Conservation (phyloP, 2,797 vertebrate genomes). For the Sebastes variabilis region DNA sequence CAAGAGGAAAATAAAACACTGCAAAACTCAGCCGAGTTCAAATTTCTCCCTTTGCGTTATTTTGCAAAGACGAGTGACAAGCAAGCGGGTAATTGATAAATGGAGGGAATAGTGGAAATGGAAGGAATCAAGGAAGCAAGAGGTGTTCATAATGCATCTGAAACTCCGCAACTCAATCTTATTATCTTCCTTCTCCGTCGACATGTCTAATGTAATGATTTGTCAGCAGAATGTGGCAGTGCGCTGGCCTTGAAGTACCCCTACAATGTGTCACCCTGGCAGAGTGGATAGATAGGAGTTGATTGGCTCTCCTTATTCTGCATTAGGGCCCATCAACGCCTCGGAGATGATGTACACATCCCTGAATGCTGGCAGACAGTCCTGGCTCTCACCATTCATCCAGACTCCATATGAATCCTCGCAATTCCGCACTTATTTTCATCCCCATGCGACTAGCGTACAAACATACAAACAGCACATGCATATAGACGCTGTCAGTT, state of each 20-base stretch:
- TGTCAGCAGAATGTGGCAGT: slow-evolving; percentile 74
- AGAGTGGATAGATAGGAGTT: slow-evolving; percentile 74
- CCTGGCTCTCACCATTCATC: slow-evolving; percentile 64
- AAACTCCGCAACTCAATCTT: slow-evolving; percentile 75
- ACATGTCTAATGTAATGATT: slow-evolving; percentile 79
- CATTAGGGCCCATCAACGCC: slow-evolving; percentile 79
- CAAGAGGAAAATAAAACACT: background rate
- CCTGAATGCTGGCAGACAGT: slow-evolving; percentile 75
- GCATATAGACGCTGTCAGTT: slow-evolving; percentile 62
- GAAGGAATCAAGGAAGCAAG: slow-evolving; percentile 58
- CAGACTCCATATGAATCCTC: slow-evolving; percentile 46
- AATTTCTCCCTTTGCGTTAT: background rate
- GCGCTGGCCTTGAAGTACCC: slow-evolving; percentile 75
- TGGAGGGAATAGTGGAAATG: slow-evolving; percentile 45
- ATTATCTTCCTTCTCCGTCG: slow-evolving; percentile 67
- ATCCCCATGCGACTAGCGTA: slow-evolving; percentile 27
- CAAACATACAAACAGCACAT: slow-evolving; percentile 52
- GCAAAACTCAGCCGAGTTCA: slow-evolving; percentile 4
- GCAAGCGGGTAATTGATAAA: slow-evolving; percentile 36
- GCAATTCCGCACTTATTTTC: slow-evolving; percentile 49
- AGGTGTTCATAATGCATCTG: slow-evolving; percentile 68
- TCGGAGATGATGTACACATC: slow-evolving; percentile 77
- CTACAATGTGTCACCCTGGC: slow-evolving; percentile 74
- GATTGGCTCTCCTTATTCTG: slow-evolving; percentile 83
- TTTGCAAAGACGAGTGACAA: slow-evolving; percentile 24